These are phyloP conservation scores for Taphrorychus bicolor DNA, from an alignment of 2,888 invertebrate species.

Conservation along the genomic window DNA sequence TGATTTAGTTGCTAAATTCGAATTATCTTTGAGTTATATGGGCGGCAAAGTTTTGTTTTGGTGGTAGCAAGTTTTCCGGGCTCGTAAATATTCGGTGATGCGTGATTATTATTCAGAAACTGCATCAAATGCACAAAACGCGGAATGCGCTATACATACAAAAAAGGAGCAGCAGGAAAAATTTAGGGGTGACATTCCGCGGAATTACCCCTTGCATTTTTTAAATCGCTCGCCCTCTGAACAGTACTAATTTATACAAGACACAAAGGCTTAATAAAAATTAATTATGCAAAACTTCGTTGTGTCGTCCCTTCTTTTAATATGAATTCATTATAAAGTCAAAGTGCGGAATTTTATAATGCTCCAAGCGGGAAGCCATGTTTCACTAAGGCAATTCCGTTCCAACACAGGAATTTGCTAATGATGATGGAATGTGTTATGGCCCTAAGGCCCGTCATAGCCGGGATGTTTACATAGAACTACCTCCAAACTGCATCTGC, in stretches of 20 bases:
- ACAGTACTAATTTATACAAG: constrained; percentile 4
- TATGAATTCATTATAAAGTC: constrained; percentile 27
- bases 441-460: not conserved
- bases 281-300: constrained; percentile 24
- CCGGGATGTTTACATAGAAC: not conserved
- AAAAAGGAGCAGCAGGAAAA: not conserved
- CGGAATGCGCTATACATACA: not conserved
- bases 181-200: not conserved
- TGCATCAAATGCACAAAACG: not conserved
- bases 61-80: not conserved
- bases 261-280: constrained; percentile 17
- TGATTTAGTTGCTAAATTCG: constrained; percentile 10
- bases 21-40: not conserved
- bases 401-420: constrained; percentile 21
- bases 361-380: constrained; percentile 16
- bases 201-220: not conserved
- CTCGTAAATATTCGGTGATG: not conserved
- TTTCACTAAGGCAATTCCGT: constrained; percentile 9
- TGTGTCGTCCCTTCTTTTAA: constrained; percentile 19
- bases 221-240: not conserved
- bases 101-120: not conserved
- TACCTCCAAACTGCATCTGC: not conserved
- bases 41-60: not conserved
- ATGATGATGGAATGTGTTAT: constrained; percentile 13
- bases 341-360: constrained; percentile 23